These are phyloP conservation scores for Megamerina dolium DNA, from an alignment of 2,888 invertebrate species.

Conservation along the genomic window DNA sequence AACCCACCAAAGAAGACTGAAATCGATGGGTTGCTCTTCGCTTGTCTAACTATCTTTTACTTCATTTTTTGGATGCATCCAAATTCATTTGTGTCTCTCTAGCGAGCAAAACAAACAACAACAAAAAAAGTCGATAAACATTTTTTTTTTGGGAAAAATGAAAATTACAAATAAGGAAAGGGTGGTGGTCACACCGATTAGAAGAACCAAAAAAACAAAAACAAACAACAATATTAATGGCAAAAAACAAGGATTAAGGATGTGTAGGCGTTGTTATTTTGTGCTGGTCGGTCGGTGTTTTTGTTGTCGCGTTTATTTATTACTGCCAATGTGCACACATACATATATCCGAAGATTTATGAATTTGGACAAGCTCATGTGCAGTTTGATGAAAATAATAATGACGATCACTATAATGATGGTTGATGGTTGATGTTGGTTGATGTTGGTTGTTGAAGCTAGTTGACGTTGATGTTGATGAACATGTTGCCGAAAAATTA, in stretches of 20 bases:
- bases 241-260: neutral
- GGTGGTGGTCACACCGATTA: neutral
- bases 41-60: too few species aligned
- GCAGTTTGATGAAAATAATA: neutral
- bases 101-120: slow-evolving; percentile 8
- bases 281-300: neutral
- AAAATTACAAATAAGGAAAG: too few species aligned
- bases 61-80: slow-evolving; percentile 34
- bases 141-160: too few species aligned
- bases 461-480: too few species aligned
- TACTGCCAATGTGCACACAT: too few species aligned
- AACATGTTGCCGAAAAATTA: too few species aligned
- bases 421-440: too few species aligned
- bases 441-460: too few species aligned
- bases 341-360: neutral
- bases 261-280: neutral
- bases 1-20: too few species aligned
- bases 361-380: neutral
- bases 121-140: slow-evolving; percentile 3
- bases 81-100: slow-evolving; percentile 43
- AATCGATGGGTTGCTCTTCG: too few species aligned
- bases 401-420: neutral
- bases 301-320: too few species aligned
- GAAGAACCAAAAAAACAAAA: neutral
- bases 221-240: slow-evolving; percentile 1